Conservation (phyloP, 1,140 invertebrate genomes). For the Andrena cerasifolii region DNA sequence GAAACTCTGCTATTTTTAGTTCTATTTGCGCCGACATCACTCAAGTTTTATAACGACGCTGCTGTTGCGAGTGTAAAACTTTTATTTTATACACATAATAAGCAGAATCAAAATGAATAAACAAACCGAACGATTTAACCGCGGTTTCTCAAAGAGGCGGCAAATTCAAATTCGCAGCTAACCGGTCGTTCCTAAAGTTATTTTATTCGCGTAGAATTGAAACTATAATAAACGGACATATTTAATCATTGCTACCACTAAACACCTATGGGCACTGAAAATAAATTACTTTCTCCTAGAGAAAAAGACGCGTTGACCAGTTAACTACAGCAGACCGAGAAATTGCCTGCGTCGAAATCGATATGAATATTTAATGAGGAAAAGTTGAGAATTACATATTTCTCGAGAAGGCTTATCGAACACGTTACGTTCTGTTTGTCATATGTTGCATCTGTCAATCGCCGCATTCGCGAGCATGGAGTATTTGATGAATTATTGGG, state of each 20-base stretch:
- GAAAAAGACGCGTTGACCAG: neutral
- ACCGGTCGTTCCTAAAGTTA: slow-evolving; percentile 21
- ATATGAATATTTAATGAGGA: neutral
- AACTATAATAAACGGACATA: neutral
- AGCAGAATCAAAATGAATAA: neutral
- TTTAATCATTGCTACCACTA: neutral
- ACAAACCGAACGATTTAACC: neutral
- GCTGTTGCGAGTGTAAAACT: neutral
- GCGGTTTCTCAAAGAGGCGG: neutral
- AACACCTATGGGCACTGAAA: neutral
- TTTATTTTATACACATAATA: neutral
- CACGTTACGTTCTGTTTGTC: neutral
- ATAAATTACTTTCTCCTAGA: neutral
- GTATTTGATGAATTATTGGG: slow-evolving; percentile 33
- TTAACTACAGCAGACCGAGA: neutral
- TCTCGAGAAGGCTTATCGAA: neutral
- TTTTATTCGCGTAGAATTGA: slow-evolving; percentile 2
- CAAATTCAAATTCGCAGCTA: slow-evolving; percentile 9
- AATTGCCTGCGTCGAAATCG: neutral
- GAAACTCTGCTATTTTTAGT: neutral
- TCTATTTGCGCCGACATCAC: neutral
- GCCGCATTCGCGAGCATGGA: slow-evolving; percentile 35
- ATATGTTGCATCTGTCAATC: neutral
- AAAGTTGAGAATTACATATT: neutral
- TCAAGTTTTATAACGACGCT: neutral